A percentile compares a stretch with the other conserved stretches of the same genome.
Evolutionary conservation across 2,888 invertebrate species (phyloP).

Genomic region (Heliconius sara): DNA sequence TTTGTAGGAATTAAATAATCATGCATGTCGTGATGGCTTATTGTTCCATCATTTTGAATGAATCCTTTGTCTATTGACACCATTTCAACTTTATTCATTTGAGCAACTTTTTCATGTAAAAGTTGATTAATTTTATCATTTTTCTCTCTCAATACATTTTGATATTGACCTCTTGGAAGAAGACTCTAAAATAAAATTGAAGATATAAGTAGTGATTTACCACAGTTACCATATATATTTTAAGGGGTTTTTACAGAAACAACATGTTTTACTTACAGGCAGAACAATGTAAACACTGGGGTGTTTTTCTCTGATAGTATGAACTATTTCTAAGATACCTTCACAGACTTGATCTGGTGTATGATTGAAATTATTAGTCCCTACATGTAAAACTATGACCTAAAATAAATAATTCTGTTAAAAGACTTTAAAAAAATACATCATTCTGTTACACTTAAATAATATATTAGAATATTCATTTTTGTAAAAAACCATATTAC

Average conservation of each 20-base stretch:
- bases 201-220: not conserved
- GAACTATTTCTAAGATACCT: conserved; percentile 91
- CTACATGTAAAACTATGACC: conserved; percentile 94
- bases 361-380: conserved; percentile 93
- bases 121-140: conserved; percentile 89
- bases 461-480: not conserved
- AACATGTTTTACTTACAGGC: conserved; percentile 86
- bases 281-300: conserved; percentile 92
- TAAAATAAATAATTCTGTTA: conserved; percentile 58
- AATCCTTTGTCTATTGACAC: conserved; percentile 91
- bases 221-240: not conserved
- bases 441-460: not conserved
- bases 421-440: no score
- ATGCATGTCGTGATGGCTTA: conserved; percentile 95
- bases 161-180: conserved; percentile 93
- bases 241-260: not conserved
- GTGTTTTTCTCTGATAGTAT: conserved; percentile 89
- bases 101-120: conserved; percentile 86
- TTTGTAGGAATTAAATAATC: conserved; percentile 95
- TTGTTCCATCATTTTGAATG: conserved; percentile 90
- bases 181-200: conserved; percentile 87
- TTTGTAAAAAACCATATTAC: conserved; percentile 71
- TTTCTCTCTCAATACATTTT: conserved; percentile 91
- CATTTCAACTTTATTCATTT: conserved; percentile 89
- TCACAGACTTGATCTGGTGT: conserved; percentile 91